Conservation (phyloP, 2,888 invertebrate genomes). For the Teleiodes luculella region DNA sequence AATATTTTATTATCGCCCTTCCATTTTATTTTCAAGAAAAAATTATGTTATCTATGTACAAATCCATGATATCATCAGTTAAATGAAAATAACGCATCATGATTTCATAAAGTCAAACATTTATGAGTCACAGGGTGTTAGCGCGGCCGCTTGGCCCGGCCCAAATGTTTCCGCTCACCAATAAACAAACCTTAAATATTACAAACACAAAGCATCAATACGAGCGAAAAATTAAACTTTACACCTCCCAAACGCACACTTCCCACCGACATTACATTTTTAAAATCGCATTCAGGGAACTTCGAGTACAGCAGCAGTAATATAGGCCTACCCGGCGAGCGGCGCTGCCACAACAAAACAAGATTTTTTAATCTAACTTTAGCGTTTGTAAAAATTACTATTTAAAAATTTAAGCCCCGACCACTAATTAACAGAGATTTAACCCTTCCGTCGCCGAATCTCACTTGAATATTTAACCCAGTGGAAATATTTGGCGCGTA, state of each 20-base stretch:
- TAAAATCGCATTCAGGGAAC: constrained; percentile 64
- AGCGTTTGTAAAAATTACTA: constrained; percentile 79
- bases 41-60: too few relatives aligned
- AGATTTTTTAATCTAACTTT: constrained; percentile 78
- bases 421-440: constrained; percentile 77
- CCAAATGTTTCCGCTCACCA: constrained; percentile 50
- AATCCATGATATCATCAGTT: constrained; percentile 26
- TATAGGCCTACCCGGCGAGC: constrained; percentile 69
- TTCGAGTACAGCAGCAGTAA: constrained; percentile 37
- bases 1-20: too few relatives aligned
- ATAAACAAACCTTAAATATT: constrained; percentile 71
- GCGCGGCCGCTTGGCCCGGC: constrained; percentile 24
- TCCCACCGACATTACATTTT: constrained; percentile 68
- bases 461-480: constrained; percentile 71
- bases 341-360: constrained; percentile 54
- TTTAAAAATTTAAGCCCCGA: constrained; percentile 73
- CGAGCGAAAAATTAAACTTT: constrained; percentile 66
- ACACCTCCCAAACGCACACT: constrained; percentile 64
- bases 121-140: constrained; percentile 39
- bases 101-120: constrained; percentile 52
- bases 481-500: constrained; percentile 77
- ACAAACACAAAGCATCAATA: constrained; percentile 61
- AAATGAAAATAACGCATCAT: constrained; percentile 31
- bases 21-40: too few relatives aligned
- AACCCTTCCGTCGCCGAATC: constrained; percentile 77